These are phyloP conservation scores for Luperina testacea DNA, from an alignment of 2,888 invertebrate species.

Conservation along the genomic window DNA sequence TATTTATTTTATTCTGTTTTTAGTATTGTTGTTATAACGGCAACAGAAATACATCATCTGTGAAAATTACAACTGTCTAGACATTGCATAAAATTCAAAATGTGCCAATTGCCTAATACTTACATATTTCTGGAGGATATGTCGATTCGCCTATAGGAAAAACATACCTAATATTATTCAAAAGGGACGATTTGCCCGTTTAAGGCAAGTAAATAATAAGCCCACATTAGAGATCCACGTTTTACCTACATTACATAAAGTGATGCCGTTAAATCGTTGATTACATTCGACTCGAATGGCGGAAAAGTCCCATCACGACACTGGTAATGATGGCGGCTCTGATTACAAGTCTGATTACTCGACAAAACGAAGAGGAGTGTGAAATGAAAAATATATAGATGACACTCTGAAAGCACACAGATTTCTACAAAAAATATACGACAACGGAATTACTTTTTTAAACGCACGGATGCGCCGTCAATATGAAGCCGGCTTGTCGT, in stretches of 20 bases:
- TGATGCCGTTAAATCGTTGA: conserved; percentile 44
- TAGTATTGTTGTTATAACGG: too few relatives aligned
- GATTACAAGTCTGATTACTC: conserved; percentile 51
- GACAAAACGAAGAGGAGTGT: conserved; percentile 35
- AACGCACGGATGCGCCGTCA: conserved; percentile 51
- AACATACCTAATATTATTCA: too few relatives aligned
- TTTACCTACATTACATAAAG: conserved; percentile 46
- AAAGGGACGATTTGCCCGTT: neutral
- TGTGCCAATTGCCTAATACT: too few relatives aligned
- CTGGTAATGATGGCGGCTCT: conserved; percentile 42
- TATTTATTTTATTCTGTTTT: too few relatives aligned
- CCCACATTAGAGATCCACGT: conserved; percentile 30
- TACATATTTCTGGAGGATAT: too few relatives aligned
- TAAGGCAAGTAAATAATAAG: neutral
- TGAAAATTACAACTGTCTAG: too few relatives aligned
- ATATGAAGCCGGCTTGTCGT: conserved; percentile 44
- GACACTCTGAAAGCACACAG: conserved; percentile 9
- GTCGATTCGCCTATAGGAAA: too few relatives aligned
- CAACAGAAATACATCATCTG: too few relatives aligned
- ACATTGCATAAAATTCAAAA: too few relatives aligned
- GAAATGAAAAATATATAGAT: conserved; percentile 24
- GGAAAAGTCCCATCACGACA: conserved; percentile 44
- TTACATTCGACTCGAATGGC: conserved; percentile 42
- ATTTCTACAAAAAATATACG: conserved; percentile 43
- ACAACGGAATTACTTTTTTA: conserved; percentile 35